Conservation (phyloP, 2,888 invertebrate genomes). For the Venustoraphidia nigricollis region DNA sequence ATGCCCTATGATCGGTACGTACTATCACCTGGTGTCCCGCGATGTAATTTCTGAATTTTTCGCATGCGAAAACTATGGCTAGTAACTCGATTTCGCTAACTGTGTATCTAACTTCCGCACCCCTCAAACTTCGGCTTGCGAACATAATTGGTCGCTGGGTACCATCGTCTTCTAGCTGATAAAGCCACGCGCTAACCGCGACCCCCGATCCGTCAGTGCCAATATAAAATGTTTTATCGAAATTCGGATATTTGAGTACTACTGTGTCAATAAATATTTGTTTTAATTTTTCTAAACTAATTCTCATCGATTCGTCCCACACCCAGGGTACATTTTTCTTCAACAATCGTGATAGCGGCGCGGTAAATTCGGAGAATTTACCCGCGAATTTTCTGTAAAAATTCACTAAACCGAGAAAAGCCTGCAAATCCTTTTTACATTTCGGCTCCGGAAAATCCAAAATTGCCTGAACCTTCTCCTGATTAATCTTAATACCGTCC, state of each 20-base stretch:
- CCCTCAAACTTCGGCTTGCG: neutral
- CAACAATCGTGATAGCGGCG: neutral
- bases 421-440: neutral
- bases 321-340: neutral
- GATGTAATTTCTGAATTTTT: neutral
- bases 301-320: neutral
- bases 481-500: neutral
- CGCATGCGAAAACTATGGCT: neutral
- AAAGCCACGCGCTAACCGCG: neutral
- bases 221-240: neutral
- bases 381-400: neutral
- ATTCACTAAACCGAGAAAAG: neutral
- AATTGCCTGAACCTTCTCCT: neutral
- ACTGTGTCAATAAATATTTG: neutral
- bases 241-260: neutral
- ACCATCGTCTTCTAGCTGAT: neutral
- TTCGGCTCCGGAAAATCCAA: neutral
- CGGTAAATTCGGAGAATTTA: neutral
- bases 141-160: neutral
- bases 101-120: neutral
- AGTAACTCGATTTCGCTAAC: neutral
- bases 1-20: conserved; percentile 1
- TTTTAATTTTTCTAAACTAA: neutral
- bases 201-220: neutral
- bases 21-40: neutral